Base-by-base conservation (phyloP, 2,888 invertebrate species). In the Ferdinandea cuprea region DNA sequence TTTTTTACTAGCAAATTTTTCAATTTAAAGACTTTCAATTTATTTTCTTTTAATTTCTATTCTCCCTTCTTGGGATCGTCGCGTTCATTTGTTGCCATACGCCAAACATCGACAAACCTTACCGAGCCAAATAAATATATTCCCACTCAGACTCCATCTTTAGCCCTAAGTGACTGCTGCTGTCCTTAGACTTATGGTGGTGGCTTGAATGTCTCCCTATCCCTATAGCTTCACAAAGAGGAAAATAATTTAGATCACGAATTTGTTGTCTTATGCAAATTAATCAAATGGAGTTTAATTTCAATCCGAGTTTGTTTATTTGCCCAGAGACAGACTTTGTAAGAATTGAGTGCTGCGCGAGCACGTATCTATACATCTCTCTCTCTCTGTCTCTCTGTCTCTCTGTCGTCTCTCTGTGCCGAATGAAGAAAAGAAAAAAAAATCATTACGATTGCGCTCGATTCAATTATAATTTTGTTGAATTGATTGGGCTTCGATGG, bases 191-290 rank as follows among this genome's bases (percentile, higher is more conserved):
- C 35, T 42, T 11, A 7, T 17, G 7, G 42, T 19, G 1, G 2
- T 0, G 32, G 4, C 40, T 21, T 21, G 15, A 15, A 58, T 56
- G 32, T 40, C 44, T 3, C n/a, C 21, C 25, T 32, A 28, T 15
- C 32, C 42, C 65, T 50, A 58, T 42, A 8, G 17, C 17, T n/a
- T 7, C 56, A 59, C 61, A 50, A 61, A 81, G 66, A 85, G 84
- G 85, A 86, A 89, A 89, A 90, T 89, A 90, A 90, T 90, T 90
- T 89, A 88, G 89, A 90, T 90, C 90, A 90, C 90, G 90, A 90
- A 88, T 89, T 90, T 87, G 88, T 89, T 90, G 90, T 90, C 89
- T 89, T 90, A 90, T 90, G 90, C 89, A 90, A 90, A 90, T 90
- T 90, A 90, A 90, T 90, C 90, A 90, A 90, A 89, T 88, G 87